Evolutionary conservation across 1,140 invertebrate genomes (phyloP), one percentile per base, ranked within the genome.

Genomic region (Saccostrea echinata): DNA sequence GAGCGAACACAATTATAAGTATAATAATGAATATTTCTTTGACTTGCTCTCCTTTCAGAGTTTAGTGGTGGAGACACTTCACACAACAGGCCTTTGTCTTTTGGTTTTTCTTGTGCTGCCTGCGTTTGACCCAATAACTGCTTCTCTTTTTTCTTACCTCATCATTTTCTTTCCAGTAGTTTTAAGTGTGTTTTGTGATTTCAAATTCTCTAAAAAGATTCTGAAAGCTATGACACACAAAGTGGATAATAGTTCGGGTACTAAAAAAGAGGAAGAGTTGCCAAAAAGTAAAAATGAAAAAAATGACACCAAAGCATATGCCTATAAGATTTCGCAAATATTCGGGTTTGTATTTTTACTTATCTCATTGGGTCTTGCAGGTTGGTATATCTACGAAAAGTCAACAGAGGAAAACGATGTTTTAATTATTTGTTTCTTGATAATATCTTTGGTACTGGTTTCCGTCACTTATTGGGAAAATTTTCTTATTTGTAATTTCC

Each of bases 61-160:
- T 24, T 12, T 83, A 12, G 33, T 83, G n/a, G 51, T 83, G 21
- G 81, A 83, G 51, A 51, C 21, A 30, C 35, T 83, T 51, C 81
- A 83, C 21, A 51, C 81, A 18, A 83, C 81, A 16, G 81, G 81
- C 3, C 35, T 83, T 43, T 83, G 81, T 51, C 81, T 83, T 52
- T 27, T 83, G 81, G 81, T 83, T 4, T 83, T 83, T 83, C n/a
- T 52, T 21, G 81, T 83, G 35, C 81, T 83, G 18, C 81, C 81
- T 11, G 24, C 35, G 21, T 83, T 83, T 83, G 81, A 83, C 43
- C 81, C 81, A 24, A 83, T 53, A 11, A n/a, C 33, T 52, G 81
- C 81, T 35, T 83, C 81, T 51, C 1, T 80, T 30, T 80, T 80
- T 1, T 16, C 71, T 18, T 24, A 16, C 71, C 35, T 43, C 71